Conservation (phyloP, 2,797 vertebrate species). For the Catharus ustulatus region DNA sequence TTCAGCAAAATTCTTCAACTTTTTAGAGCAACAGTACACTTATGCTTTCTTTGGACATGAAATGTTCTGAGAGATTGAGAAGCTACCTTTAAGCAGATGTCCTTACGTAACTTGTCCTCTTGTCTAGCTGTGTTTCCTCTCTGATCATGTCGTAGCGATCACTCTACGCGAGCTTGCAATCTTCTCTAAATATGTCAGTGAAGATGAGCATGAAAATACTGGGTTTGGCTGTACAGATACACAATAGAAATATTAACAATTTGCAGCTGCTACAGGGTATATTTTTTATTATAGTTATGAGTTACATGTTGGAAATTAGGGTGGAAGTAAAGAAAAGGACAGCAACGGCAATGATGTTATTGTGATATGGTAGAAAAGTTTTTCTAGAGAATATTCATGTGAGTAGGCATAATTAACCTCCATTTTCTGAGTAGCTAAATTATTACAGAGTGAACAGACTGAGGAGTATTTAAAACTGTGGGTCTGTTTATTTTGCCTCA, state of each 20-base stretch:
- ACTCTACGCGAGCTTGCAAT: neutral
- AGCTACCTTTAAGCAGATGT: neutral
- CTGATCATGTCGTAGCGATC: neutral
- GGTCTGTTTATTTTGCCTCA: neutral
- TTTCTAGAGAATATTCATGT: neutral
- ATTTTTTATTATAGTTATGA: neutral
- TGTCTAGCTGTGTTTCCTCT: neutral
- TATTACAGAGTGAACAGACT: neutral
- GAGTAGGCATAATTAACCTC: neutral
- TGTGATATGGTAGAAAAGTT: neutral
- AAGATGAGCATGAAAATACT: neutral
- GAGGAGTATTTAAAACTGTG: neutral
- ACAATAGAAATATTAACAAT: neutral
- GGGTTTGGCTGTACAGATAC: neutral
- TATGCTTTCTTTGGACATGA: neutral
- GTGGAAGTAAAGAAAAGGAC: neutral
- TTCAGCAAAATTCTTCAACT: neutral
- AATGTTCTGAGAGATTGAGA: neutral
- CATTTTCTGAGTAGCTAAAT: neutral
- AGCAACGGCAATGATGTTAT: neutral
- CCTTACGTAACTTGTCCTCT: neutral
- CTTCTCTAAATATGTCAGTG: neutral
- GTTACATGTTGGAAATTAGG: neutral
- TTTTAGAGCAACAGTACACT: neutral
- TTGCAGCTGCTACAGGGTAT: neutral